These are phyloP conservation scores for Nipponia nippon DNA, from an alignment of 2,113 vertebrate genomes.

Conservation along the genomic window DNA sequence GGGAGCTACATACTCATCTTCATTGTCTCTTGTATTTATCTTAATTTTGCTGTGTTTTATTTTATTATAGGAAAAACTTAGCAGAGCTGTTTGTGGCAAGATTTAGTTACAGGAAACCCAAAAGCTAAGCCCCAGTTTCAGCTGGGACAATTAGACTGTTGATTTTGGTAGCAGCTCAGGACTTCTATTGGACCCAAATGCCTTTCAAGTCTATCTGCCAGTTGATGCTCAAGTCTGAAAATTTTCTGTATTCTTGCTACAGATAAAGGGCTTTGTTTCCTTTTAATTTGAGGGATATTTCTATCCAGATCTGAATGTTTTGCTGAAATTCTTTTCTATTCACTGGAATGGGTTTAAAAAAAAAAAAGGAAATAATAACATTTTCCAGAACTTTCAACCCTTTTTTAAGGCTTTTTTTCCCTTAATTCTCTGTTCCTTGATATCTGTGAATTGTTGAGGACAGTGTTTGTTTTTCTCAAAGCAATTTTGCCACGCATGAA, in stretches of 20 bases:
- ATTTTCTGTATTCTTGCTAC: constrained; percentile 15
- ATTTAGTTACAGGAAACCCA: constrained; percentile 62
- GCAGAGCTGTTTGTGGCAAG: constrained; percentile 44
- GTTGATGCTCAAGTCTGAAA: constrained; percentile 28
- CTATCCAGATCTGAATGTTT: constrained; percentile 18
- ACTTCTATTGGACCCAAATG: constrained; percentile 59
- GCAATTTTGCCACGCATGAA: background rate
- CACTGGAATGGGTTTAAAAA: background rate
- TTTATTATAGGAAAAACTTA: constrained; percentile 25
- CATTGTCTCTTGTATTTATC: constrained; percentile 20
- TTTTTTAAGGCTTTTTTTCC: background rate
- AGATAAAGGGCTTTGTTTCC: constrained; percentile 37
- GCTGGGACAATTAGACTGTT: constrained; percentile 64
- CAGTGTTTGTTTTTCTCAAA: background rate
- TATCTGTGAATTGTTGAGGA: background rate
- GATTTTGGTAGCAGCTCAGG: constrained; percentile 62
- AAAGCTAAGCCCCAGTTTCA: constrained; percentile 57
- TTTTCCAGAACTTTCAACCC: background rate
- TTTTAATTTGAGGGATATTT: constrained; percentile 4
- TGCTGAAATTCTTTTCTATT: constrained; percentile 18
- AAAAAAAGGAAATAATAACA: background rate
- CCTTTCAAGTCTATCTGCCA: constrained; percentile 49
- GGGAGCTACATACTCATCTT: background rate
- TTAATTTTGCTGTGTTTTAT: constrained; percentile 19
- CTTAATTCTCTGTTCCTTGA: background rate